phyloP scores from a whole-genome alignment of 2,888 invertebrate genomes.

The Trissolcus japonicus region DNA sequence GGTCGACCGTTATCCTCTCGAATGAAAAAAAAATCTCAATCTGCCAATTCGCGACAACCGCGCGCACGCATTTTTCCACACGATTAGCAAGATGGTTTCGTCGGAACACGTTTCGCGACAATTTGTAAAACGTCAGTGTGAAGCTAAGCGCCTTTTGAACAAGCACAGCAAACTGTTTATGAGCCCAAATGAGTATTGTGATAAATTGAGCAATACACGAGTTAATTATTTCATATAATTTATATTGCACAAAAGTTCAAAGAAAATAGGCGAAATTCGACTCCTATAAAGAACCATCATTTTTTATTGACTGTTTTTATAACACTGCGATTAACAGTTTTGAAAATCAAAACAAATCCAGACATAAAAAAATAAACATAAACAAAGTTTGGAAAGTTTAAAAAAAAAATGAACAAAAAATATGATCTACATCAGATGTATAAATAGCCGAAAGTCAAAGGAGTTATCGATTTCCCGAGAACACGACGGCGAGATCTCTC shows the following conservation, averaged over 20 bases:
- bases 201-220: neutral
- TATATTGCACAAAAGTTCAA: neutral
- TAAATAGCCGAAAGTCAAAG: conserved; percentile 16
- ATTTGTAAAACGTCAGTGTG: conserved; percentile 31
- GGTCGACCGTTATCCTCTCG: conserved; percentile 50
- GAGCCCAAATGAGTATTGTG: neutral
- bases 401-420: neutral
- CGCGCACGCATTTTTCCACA: conserved; percentile 7
- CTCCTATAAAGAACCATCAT: no score
- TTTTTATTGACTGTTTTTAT: no score
- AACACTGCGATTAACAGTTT: no score
- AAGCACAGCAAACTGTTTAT: neutral
- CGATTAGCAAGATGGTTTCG: conserved; percentile 29
- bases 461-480: conserved; percentile 33
- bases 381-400: no score
- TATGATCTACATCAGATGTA: conserved; percentile 7
- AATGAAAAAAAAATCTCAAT: conserved; percentile 25
- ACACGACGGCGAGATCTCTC: conserved; percentile 18
- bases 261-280: no score
- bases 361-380: no score
- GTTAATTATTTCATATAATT: conserved; percentile 2
- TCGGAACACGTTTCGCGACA: conserved; percentile 23
- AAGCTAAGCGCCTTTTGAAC: conserved; percentile 2
- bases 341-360: no score
- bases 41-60: conserved; percentile 22